Evolutionary conservation across 2,113 vertebrate species (phyloP).

Genomic region (Scomber scombrus): DNA sequence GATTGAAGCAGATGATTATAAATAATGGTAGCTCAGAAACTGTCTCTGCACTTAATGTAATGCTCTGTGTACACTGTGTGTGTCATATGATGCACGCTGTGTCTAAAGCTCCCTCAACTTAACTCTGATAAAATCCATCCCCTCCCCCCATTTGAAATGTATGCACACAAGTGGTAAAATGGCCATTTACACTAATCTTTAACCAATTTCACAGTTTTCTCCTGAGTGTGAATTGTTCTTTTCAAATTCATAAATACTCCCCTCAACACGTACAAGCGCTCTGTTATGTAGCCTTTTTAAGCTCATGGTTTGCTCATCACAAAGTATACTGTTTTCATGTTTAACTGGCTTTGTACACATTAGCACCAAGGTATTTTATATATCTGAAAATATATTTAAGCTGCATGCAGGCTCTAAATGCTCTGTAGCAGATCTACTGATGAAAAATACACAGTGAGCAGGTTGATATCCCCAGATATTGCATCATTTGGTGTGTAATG

Average conservation of each 20-base stretch:
- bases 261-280: neutral
- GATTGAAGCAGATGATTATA: neutral
- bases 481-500: constrained; percentile 62
- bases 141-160: neutral
- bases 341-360: neutral
- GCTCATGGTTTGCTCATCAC: neutral
- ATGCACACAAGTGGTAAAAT: constrained; percentile 15
- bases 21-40: neutral
- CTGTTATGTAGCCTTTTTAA: neutral
- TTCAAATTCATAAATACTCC: neutral
- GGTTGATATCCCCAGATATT: constrained; percentile 57
- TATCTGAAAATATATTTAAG: neutral
- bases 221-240: constrained; percentile 11
- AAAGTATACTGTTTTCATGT: neutral
- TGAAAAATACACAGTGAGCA: constrained; percentile 10
- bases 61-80: neutral
- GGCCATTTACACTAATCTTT: constrained; percentile 8
- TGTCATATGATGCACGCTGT: neutral
- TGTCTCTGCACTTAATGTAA: neutral
- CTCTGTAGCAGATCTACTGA: constrained; percentile 19
- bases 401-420: neutral
- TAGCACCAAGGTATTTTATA: neutral
- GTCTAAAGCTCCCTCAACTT: neutral
- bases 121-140: neutral
- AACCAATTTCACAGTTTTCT: constrained; percentile 19